Conservation (phyloP, 2,797 vertebrate genomes). For the Arrhamphus sclerolepis region DNA sequence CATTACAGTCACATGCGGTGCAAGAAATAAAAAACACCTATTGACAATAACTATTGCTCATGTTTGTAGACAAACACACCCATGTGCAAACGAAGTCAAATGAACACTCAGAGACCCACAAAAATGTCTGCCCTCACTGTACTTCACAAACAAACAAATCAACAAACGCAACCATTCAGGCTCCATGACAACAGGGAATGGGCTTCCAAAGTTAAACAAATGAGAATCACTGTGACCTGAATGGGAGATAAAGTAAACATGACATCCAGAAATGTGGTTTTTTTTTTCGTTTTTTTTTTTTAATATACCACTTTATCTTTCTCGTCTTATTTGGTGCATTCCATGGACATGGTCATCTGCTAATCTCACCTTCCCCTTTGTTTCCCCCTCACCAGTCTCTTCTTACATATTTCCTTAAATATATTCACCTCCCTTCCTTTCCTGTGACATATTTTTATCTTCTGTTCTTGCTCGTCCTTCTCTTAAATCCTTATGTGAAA, state of each 20-base stretch:
- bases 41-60: conserved; percentile 13
- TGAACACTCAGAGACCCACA: neutral
- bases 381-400: conserved; percentile 30
- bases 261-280: conserved; percentile 36
- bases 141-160: conserved; percentile 5
- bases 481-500: conserved; percentile 45
- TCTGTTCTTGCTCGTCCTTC: conserved; percentile 10
- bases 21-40: conserved; percentile 24
- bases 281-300: conserved; percentile 31
- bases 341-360: conserved; percentile 43
- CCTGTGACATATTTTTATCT: conserved; percentile 18
- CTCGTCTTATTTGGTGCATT: conserved; percentile 44
- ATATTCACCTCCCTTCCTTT: conserved; percentile 22
- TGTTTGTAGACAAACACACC: neutral
- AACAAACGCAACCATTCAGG: conserved; percentile 4
- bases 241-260: conserved; percentile 46
- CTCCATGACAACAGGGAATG: conserved; percentile 33
- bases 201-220: conserved; percentile 58
- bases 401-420: conserved; percentile 30
- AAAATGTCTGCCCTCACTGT: neutral
- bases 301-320: conserved; percentile 55
- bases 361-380: conserved; percentile 27
- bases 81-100: conserved; percentile 1
- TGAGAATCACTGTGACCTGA: conserved; percentile 49
- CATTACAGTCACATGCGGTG: conserved; percentile 12